Evolutionary conservation across 2,797 vertebrate genomes (phyloP).

Genomic region (Cuniculus paca): DNA sequence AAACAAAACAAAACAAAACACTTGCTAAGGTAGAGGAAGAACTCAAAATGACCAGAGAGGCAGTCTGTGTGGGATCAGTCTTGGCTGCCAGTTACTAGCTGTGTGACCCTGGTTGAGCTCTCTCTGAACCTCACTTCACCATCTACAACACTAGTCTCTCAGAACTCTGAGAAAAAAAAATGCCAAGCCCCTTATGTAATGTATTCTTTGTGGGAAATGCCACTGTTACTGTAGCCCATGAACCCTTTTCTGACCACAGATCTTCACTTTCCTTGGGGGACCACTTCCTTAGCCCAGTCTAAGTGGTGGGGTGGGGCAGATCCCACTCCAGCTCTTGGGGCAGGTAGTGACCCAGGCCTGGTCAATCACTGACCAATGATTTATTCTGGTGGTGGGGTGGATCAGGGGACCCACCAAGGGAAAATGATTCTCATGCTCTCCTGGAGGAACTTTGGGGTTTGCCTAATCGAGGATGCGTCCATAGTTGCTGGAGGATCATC

Average conservation of each 20-base stretch:
- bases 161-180: not conserved
- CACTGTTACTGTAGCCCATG: not conserved
- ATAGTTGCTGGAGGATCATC: not conserved
- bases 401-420: not conserved
- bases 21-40: not conserved
- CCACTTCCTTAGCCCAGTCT: not conserved
- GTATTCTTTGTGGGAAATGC: not conserved
- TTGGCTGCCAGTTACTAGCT: not conserved
- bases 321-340: not conserved
- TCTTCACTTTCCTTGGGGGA: not conserved
- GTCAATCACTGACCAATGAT: not conserved
- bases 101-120: not conserved
- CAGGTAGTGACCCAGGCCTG: not conserved
- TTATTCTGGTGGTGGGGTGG: not conserved
- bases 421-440: not conserved
- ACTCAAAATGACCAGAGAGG: not conserved
- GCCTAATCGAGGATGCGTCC: not conserved
- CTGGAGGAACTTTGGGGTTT: not conserved
- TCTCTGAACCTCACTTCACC: not conserved
- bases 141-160: not conserved
- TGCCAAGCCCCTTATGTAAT: not conserved
- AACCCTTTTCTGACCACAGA: not conserved
- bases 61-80: not conserved
- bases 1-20: slow-evolving; percentile 10
- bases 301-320: not conserved